Evolutionary conservation across 2,888 invertebrate species (phyloP).

Genomic region (Thymelicus acteon): DNA sequence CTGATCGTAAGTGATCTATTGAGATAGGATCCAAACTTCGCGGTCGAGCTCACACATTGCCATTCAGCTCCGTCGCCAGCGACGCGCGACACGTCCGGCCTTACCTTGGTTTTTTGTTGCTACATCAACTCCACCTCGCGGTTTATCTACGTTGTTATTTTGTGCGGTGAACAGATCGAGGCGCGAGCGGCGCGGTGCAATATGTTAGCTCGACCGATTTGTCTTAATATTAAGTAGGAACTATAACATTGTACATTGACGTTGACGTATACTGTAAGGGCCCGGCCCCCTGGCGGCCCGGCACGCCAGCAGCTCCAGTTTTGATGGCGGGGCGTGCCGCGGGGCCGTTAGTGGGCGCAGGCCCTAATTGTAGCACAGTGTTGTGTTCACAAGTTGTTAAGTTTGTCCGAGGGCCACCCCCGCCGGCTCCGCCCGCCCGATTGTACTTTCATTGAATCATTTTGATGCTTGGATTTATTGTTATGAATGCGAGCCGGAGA

Average conservation of each 20-base stretch:
- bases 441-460: too few species aligned
- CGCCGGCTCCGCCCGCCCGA: background rate
- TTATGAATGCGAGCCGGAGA: too few species aligned
- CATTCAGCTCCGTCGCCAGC: background rate
- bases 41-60: constrained; percentile 48
- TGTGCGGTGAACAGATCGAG: too few species aligned
- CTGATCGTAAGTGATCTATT: constrained; percentile 38
- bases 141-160: too few species aligned
- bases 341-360: too few species aligned
- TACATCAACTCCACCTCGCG: too few species aligned
- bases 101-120: too few species aligned
- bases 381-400: constrained; percentile 49
- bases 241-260: constrained; percentile 39
- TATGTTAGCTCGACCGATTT: constrained; percentile 49
- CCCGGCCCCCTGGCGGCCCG: too few species aligned
- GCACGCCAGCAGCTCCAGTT: too few species aligned
- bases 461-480: too few species aligned
- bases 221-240: constrained; percentile 42
- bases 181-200: background rate
- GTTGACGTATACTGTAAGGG: constrained; percentile 40
- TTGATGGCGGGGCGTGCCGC: too few species aligned
- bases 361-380: constrained; percentile 47
- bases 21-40: constrained; percentile 42
- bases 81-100: too few species aligned
- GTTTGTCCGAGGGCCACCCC: constrained; percentile 39